These are phyloP conservation scores for Philopotamus ludificatus DNA, from an alignment of 1,140 invertebrate species.

Conservation along the genomic window DNA sequence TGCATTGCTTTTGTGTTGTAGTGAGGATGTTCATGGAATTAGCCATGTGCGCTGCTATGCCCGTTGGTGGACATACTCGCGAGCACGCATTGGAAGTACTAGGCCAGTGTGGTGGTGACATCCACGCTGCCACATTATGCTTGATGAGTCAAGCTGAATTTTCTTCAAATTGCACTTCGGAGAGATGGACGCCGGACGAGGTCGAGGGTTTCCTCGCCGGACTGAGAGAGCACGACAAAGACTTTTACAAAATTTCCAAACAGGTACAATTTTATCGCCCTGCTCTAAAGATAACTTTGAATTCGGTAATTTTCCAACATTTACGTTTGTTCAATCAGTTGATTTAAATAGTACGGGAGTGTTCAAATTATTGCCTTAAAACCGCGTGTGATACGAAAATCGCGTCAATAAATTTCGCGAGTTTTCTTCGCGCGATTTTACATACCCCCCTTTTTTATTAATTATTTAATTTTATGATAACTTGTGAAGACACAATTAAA, in stretches of 20 bases:
- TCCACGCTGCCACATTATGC: constrained; percentile 83
- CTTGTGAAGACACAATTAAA: too few species aligned
- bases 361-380: too few species aligned
- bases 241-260: constrained; percentile 84
- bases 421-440: too few species aligned
- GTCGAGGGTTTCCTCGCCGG: constrained; percentile 86
- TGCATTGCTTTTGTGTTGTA: constrained; percentile 47
- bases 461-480: too few species aligned
- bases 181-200: constrained; percentile 86
- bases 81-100: constrained; percentile 92
- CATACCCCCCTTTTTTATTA: too few species aligned
- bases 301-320: too few species aligned
- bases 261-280: too few species aligned
- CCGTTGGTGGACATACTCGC: constrained; percentile 88
- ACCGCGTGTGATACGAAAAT: too few species aligned
- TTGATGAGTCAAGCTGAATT: constrained; percentile 65
- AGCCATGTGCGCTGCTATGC: constrained; percentile 87
- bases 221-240: constrained; percentile 88
- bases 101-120: constrained; percentile 81
- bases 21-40: constrained; percentile 88
- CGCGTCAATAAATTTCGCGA: too few species aligned
- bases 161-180: constrained; percentile 68
- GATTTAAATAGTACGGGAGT: too few species aligned
- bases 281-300: constrained; percentile 23
- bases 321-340: too few species aligned